Evolutionary conservation across 2,113 vertebrate genomes (phyloP).

Genomic region (Nannobrachium achirus): DNA sequence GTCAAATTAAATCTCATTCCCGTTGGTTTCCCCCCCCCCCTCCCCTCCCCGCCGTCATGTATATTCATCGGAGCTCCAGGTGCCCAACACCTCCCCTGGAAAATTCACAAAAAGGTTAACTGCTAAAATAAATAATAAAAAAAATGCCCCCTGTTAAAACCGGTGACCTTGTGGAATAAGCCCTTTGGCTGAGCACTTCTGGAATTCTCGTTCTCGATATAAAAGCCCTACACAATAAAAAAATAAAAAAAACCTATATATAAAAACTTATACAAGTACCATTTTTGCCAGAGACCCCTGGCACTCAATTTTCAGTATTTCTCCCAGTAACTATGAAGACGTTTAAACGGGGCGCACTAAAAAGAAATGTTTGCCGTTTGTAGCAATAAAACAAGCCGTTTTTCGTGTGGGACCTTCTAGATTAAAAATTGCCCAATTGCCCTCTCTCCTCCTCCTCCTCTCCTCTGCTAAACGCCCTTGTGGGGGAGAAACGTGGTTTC

Average conservation of each 20-base stretch:
- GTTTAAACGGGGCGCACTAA: slow-evolving; percentile 21
- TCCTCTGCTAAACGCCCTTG: slow-evolving; percentile 36
- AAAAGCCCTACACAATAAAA: slow-evolving; percentile 49
- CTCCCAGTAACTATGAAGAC: slow-evolving; percentile 6
- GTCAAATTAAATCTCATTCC: slow-evolving; percentile 86
- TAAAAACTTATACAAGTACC: slow-evolving; percentile 21
- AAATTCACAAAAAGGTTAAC: slow-evolving; percentile 85
- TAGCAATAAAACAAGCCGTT: not conserved
- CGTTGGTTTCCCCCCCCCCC: slow-evolving; percentile 68
- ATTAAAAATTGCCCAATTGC: slow-evolving; percentile 43
- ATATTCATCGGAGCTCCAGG: slow-evolving; percentile 81
- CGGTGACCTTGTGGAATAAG: slow-evolving; percentile 80
- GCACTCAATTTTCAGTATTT: slow-evolving; percentile 17
- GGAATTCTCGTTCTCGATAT: slow-evolving; percentile 48
- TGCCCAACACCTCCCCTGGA: slow-evolving; percentile 79
- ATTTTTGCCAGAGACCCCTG: slow-evolving; percentile 8
- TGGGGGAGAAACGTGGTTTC: slow-evolving; percentile 42
- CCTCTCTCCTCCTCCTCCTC: slow-evolving; percentile 17
- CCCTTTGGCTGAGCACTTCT: slow-evolving; percentile 59
- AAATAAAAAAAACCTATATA: slow-evolving; percentile 42
- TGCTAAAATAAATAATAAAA: slow-evolving; percentile 85
- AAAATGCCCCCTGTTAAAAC: slow-evolving; percentile 79
- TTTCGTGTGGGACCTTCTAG: slow-evolving; percentile 2
- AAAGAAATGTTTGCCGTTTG: not conserved
- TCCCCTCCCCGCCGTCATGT: slow-evolving; percentile 79